phyloP scores from a whole-genome alignment of 2,113 vertebrate genomes.

The Sceloporus tristichus region DNA sequence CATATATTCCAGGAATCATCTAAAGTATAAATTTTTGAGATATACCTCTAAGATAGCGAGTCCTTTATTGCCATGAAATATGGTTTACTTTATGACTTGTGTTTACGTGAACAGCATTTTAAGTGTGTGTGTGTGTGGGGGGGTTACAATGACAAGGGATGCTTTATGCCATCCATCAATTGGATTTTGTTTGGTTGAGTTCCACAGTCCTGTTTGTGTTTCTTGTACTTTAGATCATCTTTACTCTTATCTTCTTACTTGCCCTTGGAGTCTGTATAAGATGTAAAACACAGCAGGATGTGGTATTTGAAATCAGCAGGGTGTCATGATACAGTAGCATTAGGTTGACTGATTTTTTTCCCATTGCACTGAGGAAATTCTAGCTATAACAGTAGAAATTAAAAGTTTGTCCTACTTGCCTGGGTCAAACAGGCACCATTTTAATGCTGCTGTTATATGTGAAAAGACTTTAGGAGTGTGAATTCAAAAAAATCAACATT shows the following conservation, averaged over 20 bases:
- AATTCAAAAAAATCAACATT: not conserved
- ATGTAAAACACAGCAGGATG: conserved; percentile 12
- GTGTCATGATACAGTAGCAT: conserved; percentile 1
- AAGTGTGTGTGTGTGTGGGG: not conserved
- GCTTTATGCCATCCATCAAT: not conserved
- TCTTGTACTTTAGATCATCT: conserved; percentile 24
- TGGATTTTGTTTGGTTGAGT: conserved; percentile 6
- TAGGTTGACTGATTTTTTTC: not conserved
- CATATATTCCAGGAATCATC: not conserved
- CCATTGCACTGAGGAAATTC: not conserved
- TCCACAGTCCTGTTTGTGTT: not conserved
- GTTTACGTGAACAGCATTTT: not conserved
- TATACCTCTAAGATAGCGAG: not conserved
- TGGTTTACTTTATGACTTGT: not conserved
- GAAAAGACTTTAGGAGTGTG: not conserved
- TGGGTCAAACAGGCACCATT: not conserved
- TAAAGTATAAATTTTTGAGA: not conserved
- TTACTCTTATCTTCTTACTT: not conserved
- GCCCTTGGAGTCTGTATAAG: not conserved
- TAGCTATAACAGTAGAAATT: conserved; percentile 11
- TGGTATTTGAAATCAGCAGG: not conserved
- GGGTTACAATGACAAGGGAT: not conserved
- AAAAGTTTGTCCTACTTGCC: conserved; percentile 14
- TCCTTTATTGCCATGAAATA: not conserved
- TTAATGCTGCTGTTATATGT: not conserved